Evolutionary conservation across 2,113 vertebrate genomes (phyloP), one percentile per base, ranked within the genome.

Genomic region (Leucosticte australis): DNA sequence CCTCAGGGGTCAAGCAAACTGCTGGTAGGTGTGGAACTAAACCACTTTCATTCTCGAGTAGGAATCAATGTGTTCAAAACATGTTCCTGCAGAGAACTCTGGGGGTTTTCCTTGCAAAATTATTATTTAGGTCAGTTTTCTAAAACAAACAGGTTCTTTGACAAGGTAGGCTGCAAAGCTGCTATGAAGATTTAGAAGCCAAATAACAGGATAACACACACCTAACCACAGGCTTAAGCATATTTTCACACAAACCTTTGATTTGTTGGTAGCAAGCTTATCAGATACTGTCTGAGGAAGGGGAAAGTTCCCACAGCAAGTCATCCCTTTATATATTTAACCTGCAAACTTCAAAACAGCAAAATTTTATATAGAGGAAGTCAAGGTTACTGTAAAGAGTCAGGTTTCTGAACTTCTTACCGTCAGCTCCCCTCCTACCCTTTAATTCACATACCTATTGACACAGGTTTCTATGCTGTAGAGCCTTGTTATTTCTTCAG

Each of bases 341-440:
- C 39, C 75, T 83, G 39, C 37, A 80, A 62, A 73, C 74, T 94
- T 96, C 92, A 96, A 95, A 96, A 86, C 83, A 90, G n/a, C 9
- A 56, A 75, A 26, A 89, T 68, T 49, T 47, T 33, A 46, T 78
- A 44, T 22, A 89, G 62, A 95, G 95, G 95, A 97, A 96, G 93
- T 94, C 44, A 53, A 80, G 71, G 31, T 95, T 97, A 95, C 92
- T 26, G 96, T 95, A 95, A 96, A 93, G 73, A 27, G 7, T 53
- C 74, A 86, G 56, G 70, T 87, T 89, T 89, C 76, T 89, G 69
- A 92, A 56, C 28, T 35, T 70, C 63, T 94, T 97, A 92, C 94
- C 53, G 4, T 69, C 73, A 95, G 56, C 52, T 94, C 55, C 57
- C 93, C 80, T 95, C 96, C 93, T 69, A 93, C 75, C 73, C 56